Evolutionary conservation across 2,888 invertebrate species (phyloP), one percentile per base, ranked within the genome.

Genomic region (Caradrina clavipalpis): DNA sequence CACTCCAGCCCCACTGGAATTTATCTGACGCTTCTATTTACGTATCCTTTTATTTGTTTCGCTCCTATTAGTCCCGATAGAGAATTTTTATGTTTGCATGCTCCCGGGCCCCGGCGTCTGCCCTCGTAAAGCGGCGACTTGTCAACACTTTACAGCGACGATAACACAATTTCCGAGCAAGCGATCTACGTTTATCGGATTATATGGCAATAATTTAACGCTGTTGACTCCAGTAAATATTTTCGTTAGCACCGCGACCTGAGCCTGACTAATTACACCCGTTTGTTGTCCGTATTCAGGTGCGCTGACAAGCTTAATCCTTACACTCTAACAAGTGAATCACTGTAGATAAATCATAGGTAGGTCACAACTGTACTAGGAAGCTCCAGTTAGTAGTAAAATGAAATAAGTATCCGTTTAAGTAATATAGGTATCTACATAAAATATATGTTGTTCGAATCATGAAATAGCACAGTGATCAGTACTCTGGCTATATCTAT

Each of bases 41-140:
- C 95, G 95, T 95, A 95, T 95, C 94, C 93, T 95, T 96, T 95
- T 96, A 95, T 96, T 96, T 95, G 95, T 95, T 95, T 95, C 93
- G 86, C 88, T 95, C 92, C 95, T 96, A 95, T 95, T 96, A 95
- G 95, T 95, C 94, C 90, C 95, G 94, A 95, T 95, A 95, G 94
- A 95, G 94, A 94, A 95, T 96, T 96, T 95, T 96, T 96, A 96
- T 96, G 95, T 95, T 94, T 93, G 93, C 94, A 93, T 93, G 93
- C 88, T 91, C 92, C 93, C 90, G 92, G 85, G 70, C 60, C 47
- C 92, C 90, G 93, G 84, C 76, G 94, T 90, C 92, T 92, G 90
- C 90, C 90, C 91, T 95, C 95, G 95, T 95, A 96, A 96, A 96
- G 93, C 90, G 95, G 88, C 94, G 94, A 94, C 93, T 94, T 90